phyloP scores from a whole-genome alignment of 2,797 vertebrate genomes.

The Rhynchonycteris naso region DNA sequence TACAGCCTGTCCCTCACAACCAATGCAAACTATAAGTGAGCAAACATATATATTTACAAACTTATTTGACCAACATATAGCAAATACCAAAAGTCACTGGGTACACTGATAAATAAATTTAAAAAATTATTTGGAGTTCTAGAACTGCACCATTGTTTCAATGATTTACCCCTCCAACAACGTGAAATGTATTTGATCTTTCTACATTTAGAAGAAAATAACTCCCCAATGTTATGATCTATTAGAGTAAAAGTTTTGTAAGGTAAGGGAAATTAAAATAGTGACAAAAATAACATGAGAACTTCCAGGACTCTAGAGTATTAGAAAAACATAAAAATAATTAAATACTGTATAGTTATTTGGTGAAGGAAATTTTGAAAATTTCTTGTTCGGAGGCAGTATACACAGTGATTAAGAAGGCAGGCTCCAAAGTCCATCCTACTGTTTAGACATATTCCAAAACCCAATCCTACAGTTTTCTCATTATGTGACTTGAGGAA shows the following conservation, averaged over 20 bases:
- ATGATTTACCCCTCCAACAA: slow-evolving; percentile 65
- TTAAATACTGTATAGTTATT: slow-evolving; percentile 46
- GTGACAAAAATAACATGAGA: slow-evolving; percentile 46
- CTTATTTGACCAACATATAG: too few species aligned
- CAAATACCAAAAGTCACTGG: background rate
- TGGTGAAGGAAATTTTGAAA: slow-evolving; percentile 53
- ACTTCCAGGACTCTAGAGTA: slow-evolving; percentile 6
- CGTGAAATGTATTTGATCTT: slow-evolving; percentile 73
- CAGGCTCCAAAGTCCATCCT: background rate
- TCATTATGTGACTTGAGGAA: slow-evolving; percentile 1
- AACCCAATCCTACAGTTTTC: background rate
- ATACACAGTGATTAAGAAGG: background rate
- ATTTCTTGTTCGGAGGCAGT: background rate
- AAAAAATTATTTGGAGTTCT: background rate
- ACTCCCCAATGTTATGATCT: slow-evolving; percentile 66
- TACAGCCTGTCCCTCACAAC: too few species aligned
- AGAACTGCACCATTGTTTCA: slow-evolving; percentile 56
- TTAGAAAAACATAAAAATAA: slow-evolving; percentile 41
- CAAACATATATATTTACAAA: too few species aligned
- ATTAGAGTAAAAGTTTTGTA: slow-evolving; percentile 66
- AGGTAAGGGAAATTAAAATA: slow-evolving; percentile 54
- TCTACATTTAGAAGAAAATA: slow-evolving; percentile 73
- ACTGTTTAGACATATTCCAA: background rate
- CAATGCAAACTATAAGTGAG: too few species aligned
- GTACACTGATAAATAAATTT: background rate